phyloP scores from a whole-genome alignment of 2,888 invertebrate species.

The Drosophila recens region DNA sequence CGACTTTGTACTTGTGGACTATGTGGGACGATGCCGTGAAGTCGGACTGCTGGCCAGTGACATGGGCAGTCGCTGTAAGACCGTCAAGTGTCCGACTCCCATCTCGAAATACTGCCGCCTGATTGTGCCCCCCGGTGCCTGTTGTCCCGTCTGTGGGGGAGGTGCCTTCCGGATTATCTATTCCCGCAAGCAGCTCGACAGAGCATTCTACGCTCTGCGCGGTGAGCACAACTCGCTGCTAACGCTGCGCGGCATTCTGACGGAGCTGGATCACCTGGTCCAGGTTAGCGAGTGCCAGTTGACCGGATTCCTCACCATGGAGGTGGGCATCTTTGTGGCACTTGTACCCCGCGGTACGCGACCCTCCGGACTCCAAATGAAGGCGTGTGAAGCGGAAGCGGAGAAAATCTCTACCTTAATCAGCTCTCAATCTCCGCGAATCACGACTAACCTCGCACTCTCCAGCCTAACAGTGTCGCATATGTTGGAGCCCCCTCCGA shows the following conservation, averaged over 20 bases:
- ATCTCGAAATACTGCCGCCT: constrained; percentile 89
- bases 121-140: constrained; percentile 95
- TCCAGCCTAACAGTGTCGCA: constrained; percentile 90
- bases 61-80: constrained; percentile 89
- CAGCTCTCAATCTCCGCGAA: constrained; percentile 91
- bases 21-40: constrained; percentile 91
- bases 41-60: constrained; percentile 89
- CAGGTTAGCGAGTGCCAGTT: constrained; percentile 93
- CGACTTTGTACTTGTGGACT: constrained; percentile 92
- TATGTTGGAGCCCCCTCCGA: constrained; percentile 86
- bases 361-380: constrained; percentile 90
- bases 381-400: constrained; percentile 93
- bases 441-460: constrained; percentile 91
- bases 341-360: constrained; percentile 89
- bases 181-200: constrained; percentile 92
- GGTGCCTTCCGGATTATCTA: constrained; percentile 92
- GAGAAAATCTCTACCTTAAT: constrained; percentile 94
- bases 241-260: constrained; percentile 89
- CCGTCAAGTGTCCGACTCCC: constrained; percentile 89
- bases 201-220: constrained; percentile 90
- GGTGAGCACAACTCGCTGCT: constrained; percentile 89
- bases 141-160: constrained; percentile 95
- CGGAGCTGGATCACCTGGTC: constrained; percentile 89
- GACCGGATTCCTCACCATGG: constrained; percentile 93
- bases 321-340: constrained; percentile 93